phyloP scores from a whole-genome alignment of 2,797 vertebrate species.

The Gobio occitaniae region DNA sequence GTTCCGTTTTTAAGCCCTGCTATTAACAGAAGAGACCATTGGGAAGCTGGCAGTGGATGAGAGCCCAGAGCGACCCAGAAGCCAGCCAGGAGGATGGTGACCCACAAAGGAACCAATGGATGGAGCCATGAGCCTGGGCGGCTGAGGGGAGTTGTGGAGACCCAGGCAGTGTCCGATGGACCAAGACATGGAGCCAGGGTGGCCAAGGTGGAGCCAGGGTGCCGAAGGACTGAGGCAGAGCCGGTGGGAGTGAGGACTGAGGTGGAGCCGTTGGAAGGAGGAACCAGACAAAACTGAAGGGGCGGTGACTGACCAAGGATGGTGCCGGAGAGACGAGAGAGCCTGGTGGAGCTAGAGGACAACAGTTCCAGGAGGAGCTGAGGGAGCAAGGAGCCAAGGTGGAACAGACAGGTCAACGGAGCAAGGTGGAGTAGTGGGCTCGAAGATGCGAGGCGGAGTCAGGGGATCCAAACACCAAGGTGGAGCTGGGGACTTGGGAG shows the following conservation, averaged over 20 bases:
- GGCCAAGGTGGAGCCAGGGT: not conserved
- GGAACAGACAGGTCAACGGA: not conserved
- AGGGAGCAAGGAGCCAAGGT: not conserved
- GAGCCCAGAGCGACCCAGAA: too few relatives aligned
- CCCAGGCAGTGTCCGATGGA: not conserved
- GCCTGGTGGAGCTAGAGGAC: not conserved
- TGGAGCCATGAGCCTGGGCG: not conserved
- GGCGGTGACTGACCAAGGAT: not conserved
- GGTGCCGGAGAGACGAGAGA: not conserved
- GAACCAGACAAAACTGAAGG: not conserved
- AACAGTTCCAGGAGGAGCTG: not conserved
- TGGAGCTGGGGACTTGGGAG: too few relatives aligned
- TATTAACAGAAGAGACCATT: too few relatives aligned
- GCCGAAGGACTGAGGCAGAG: not conserved
- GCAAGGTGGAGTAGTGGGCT: not conserved
- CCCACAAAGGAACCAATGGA: not conserved
- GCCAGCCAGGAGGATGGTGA: not conserved
- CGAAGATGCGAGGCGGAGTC: too few relatives aligned
- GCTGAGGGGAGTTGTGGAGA: not conserved
- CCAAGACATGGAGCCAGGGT: not conserved
- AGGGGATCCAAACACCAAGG: too few relatives aligned
- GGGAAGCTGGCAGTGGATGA: too few relatives aligned
- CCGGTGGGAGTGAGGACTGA: not conserved
- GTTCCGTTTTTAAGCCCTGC: too few relatives aligned
- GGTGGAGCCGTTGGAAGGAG: not conserved